phyloP scores from a whole-genome alignment of 2,113 vertebrate species.

The Trogon surrucura region DNA sequence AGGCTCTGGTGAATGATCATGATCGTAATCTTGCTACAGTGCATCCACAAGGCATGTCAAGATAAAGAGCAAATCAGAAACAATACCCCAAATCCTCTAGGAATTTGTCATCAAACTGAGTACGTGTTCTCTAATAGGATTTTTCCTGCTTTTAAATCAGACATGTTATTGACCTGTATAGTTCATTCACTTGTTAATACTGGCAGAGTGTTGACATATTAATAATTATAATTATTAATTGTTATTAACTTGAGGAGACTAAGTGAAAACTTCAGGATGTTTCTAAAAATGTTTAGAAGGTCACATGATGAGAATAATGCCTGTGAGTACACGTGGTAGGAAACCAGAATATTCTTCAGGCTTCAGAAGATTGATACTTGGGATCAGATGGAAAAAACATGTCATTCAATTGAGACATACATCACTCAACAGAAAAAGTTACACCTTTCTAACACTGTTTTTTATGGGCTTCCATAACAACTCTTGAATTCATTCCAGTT shows the following conservation, averaged over 20 bases:
- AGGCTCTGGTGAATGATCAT: background rate
- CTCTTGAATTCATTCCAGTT: background rate
- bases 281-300: background rate
- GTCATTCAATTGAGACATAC: background rate
- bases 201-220: background rate
- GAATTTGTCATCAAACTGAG: background rate
- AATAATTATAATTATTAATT: background rate
- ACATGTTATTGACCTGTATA: background rate
- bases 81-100: background rate
- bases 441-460: background rate
- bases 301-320: background rate
- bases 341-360: background rate
- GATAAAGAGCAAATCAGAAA: conserved; percentile 50
- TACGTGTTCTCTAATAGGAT: background rate
- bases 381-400: background rate
- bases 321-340: background rate
- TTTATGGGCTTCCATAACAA: background rate
- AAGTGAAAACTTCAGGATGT: background rate
- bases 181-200: background rate
- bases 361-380: background rate
- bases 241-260: background rate
- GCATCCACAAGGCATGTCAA: conserved; percentile 6
- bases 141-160: background rate
- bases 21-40: conserved; percentile 39
- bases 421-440: background rate